phyloP scores from a whole-genome alignment of 2,888 invertebrate species.

The Willowsia nigromaculata region DNA sequence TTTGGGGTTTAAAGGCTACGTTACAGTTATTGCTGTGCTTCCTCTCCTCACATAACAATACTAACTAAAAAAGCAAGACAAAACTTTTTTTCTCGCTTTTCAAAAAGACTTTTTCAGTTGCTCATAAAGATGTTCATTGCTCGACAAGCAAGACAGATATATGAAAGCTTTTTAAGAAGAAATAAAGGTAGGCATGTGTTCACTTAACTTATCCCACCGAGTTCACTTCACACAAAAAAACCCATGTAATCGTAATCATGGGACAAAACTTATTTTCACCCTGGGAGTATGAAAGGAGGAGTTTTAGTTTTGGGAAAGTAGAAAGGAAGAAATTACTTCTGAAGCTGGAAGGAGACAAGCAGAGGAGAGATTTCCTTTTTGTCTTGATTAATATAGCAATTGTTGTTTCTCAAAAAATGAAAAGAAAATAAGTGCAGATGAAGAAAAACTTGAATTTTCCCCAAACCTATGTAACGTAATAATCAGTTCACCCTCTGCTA shows the following conservation, averaged over 20 bases:
- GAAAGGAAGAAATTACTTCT: background rate
- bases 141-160: slow-evolving; percentile 17
- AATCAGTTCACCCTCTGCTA: too few relatives aligned
- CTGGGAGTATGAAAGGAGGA: slow-evolving; percentile 12
- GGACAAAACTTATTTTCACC: slow-evolving; percentile 62
- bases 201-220: background rate
- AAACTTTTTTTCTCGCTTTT: slow-evolving; percentile 44
- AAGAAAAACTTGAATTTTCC: too few relatives aligned
- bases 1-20: background rate
- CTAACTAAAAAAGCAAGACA: background rate
- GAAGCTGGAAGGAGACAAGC: background rate
- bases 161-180: background rate
- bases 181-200: background rate
- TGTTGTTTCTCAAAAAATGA: too few relatives aligned
- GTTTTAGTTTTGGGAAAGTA: background rate
- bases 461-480: too few relatives aligned
- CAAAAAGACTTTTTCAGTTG: background rate
- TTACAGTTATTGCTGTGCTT: background rate
- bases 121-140: slow-evolving; percentile 44
- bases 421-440: too few relatives aligned
- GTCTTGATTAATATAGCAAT: too few relatives aligned
- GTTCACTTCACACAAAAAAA: background rate
- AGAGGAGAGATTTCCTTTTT: background rate
- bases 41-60: background rate
- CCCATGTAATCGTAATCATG: slow-evolving; percentile 26